Evolutionary conservation across 2,797 vertebrate species (phyloP).

Genomic region (Urophycis tenuis): DNA sequence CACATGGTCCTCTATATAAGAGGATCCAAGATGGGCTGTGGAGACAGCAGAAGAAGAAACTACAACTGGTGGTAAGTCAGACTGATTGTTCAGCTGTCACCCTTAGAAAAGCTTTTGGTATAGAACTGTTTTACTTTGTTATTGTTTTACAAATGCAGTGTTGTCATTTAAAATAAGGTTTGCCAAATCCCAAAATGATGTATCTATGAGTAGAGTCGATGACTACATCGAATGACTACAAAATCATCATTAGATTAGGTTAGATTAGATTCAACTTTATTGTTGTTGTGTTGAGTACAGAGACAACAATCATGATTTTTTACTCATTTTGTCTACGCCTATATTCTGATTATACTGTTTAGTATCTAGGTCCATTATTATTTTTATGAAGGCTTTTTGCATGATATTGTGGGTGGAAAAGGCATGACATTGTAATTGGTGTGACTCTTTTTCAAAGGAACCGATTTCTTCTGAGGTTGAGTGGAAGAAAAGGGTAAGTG

Average conservation of each 20-base stretch:
- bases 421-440: neutral
- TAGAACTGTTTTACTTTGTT: neutral
- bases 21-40: neutral
- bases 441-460: neutral
- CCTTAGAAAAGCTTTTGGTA: neutral
- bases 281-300: too few relatives aligned
- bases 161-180: neutral
- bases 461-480: neutral
- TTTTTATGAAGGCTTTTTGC: neutral
- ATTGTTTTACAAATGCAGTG: neutral
- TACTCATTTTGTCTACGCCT: neutral
- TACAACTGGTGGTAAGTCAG: neutral
- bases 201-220: too few relatives aligned
- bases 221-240: too few relatives aligned
- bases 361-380: neutral
- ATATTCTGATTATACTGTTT: neutral
- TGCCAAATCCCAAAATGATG: neutral
- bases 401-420: neutral
- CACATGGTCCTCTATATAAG: constrained; percentile 2
- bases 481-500: neutral
- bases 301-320: too few relatives aligned
- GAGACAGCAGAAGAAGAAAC: neutral
- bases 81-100: neutral
- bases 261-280: too few relatives aligned
- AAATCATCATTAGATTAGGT: too few relatives aligned